phyloP scores from a whole-genome alignment of 1,140 invertebrate genomes.

The Saccostrea glomerata region DNA sequence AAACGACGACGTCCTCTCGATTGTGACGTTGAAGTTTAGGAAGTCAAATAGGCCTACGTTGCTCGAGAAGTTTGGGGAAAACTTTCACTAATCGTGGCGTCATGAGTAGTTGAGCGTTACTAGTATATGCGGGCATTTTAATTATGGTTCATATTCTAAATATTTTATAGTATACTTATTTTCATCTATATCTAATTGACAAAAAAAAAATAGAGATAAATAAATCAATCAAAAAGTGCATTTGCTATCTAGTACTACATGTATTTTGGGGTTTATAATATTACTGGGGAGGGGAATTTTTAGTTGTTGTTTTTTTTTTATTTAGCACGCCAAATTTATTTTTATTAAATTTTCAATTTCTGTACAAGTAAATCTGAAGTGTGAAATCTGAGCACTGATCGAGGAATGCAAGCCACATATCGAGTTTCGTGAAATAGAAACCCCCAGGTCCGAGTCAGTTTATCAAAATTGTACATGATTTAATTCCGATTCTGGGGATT shows the following conservation, averaged over 20 bases:
- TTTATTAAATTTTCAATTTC: background rate
- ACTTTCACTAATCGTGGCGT: too few species aligned
- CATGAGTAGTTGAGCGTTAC: too few species aligned
- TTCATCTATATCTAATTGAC: too few species aligned
- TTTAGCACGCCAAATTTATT: background rate
- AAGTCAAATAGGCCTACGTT: background rate
- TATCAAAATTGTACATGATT: constrained; percentile 18
- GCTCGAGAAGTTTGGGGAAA: background rate
- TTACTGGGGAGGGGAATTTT: too few species aligned
- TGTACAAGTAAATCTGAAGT: background rate
- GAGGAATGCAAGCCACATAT: background rate
- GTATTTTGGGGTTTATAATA: too few species aligned
- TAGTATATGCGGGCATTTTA: too few species aligned
- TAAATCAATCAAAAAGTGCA: too few species aligned
- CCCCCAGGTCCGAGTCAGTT: background rate
- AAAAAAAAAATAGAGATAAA: too few species aligned
- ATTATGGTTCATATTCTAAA: too few species aligned
- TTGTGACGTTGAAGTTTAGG: background rate
- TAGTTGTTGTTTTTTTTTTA: background rate
- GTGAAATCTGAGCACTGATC: background rate
- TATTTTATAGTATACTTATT: too few species aligned
- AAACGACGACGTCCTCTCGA: background rate
- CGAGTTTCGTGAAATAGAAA: constrained; percentile 4
- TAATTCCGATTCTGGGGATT: constrained; percentile 3
- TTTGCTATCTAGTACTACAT: too few species aligned